Percentiles rank a stretch among this genome's conserved stretches.
phyloP scores from a whole-genome alignment of 2,797 vertebrate genomes.

The Eospalax fontanierii region DNA sequence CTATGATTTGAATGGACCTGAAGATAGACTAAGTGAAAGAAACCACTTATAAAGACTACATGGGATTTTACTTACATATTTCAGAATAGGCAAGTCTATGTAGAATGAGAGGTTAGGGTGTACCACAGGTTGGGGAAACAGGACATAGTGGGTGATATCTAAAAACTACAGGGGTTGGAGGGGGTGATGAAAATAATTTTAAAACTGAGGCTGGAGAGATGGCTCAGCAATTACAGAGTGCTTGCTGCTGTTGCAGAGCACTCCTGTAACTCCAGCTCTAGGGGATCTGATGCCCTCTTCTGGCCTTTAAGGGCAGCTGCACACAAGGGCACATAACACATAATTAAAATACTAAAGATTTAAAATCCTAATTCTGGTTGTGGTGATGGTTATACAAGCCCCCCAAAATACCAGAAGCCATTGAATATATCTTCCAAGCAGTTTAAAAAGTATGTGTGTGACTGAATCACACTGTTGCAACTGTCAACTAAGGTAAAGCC shows the following conservation, averaged over 20 bases:
- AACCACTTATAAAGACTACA: background rate
- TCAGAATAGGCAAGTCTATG: background rate
- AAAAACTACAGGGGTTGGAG: background rate
- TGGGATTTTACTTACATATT: background rate
- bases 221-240: background rate
- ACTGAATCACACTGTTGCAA: background rate
- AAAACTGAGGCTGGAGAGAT: background rate
- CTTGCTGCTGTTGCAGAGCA: background rate
- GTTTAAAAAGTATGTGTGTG: accelerated
- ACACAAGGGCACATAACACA: background rate
- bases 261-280: background rate
- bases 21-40: background rate
- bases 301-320: background rate
- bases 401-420: background rate
- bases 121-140: background rate
- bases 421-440: background rate
- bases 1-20: background rate
- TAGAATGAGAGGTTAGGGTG: background rate
- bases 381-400: background rate
- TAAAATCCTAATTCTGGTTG: background rate
- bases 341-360: background rate
- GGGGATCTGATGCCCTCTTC: background rate
- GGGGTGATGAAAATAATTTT: background rate
- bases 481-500: background rate
- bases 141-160: background rate